These are phyloP conservation scores for Epinotia nisella DNA, from an alignment of 2,888 invertebrate species.

Conservation along the genomic window DNA sequence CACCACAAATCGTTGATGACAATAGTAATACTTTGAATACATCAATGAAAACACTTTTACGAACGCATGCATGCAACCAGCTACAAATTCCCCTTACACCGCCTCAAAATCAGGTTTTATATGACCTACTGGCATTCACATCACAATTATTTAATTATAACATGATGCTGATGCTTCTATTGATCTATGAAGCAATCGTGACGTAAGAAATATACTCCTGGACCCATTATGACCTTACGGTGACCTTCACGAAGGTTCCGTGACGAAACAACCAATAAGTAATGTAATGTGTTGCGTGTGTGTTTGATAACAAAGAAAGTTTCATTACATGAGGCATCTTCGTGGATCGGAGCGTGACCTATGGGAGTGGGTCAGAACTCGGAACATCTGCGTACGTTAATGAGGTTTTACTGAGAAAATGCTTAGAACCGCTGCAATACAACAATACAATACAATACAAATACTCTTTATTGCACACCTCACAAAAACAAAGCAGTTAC, in stretches of 20 bases:
- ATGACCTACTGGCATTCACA: constrained; percentile 21
- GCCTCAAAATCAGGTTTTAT: neutral
- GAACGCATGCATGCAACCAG: too few relatives aligned
- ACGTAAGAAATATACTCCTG: constrained; percentile 19
- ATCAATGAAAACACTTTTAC: too few relatives aligned
- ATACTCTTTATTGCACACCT: too few relatives aligned
- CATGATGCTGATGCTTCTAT: constrained; percentile 3
- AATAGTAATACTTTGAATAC: too few relatives aligned
- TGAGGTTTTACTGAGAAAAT: constrained; percentile 17
- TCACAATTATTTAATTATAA: constrained; percentile 33
- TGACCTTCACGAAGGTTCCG: constrained; percentile 40
- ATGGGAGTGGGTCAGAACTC: constrained; percentile 25
- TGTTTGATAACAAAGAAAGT: constrained; percentile 43
- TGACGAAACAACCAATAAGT: constrained; percentile 37
- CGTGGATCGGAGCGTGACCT: constrained; percentile 31
- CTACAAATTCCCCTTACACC: neutral
- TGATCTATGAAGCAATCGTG: constrained; percentile 30
- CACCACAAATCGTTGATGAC: too few relatives aligned
- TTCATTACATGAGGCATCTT: constrained; percentile 41
- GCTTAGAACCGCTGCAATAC: constrained; percentile 1
- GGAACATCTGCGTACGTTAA: constrained; percentile 11
- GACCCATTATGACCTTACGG: constrained; percentile 15
- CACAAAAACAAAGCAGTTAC: too few relatives aligned
- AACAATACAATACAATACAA: too few relatives aligned
- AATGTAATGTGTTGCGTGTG: constrained; percentile 40